Conservation (phyloP, 2,888 invertebrate species). For the Hemistola chrysoprasaria region DNA sequence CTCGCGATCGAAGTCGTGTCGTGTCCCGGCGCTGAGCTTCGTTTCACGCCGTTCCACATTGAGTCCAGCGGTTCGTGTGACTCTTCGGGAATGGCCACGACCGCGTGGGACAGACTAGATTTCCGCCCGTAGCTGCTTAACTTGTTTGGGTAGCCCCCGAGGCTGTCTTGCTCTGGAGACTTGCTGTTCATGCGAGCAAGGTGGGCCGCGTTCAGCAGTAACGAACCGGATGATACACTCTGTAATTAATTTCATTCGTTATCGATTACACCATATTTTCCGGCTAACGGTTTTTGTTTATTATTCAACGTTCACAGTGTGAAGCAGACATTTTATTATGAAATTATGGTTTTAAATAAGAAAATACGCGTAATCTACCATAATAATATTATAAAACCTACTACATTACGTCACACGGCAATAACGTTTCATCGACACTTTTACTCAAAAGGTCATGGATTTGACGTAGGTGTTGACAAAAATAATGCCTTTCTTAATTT, state of each 20-base stretch:
- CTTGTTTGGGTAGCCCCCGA: conserved; percentile 59
- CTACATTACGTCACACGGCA: conserved; percentile 23
- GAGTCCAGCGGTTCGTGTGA: conserved; percentile 59
- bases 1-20: conserved; percentile 90
- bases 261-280: conserved; percentile 14
- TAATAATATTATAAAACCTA: too few species aligned
- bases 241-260: conserved; percentile 61
- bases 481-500: too few species aligned
- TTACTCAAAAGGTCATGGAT: conserved; percentile 38
- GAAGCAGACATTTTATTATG: too few species aligned
- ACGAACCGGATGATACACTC: conserved; percentile 91
- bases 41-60: conserved; percentile 74
- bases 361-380: conserved; percentile 12
- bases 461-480: conserved; percentile 24
- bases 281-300: conserved; percentile 17
- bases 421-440: conserved; percentile 29
- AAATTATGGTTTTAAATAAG: too few species aligned
- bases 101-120: conserved; percentile 52
- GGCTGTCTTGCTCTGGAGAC: conserved; percentile 57
- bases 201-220: conserved; percentile 90
- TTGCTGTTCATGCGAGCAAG: conserved; percentile 81
- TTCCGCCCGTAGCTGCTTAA: conserved; percentile 60
- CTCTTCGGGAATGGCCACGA: conserved; percentile 71
- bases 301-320: too few species aligned
- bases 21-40: conserved; percentile 70